Evolutionary conservation across 2,113 vertebrate genomes (phyloP), one percentile per base, ranked within the genome.

Genomic region (Pseudorectes ferrugineus): DNA sequence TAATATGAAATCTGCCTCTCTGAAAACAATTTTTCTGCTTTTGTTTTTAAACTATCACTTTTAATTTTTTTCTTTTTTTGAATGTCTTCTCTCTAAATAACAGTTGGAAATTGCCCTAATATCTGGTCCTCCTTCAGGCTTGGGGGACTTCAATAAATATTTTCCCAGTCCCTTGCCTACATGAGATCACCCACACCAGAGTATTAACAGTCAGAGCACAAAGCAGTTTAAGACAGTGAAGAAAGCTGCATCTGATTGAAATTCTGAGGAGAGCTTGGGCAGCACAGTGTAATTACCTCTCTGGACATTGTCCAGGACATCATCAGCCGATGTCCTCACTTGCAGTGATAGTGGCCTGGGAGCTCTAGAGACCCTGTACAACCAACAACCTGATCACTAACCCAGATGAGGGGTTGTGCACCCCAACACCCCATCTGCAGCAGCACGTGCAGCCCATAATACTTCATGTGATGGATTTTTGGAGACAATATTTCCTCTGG

Each of bases 381-480:
- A 26, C 22, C 65, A 80, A 20, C 58, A 88, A 5, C 14, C 52
- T 40, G 49, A 25, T 26, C 6, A 2, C 20, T 42, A 31, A 23
- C 16, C 12, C 58, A 20, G 43, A 8, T 3, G 15, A 62, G 35
- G 9, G 24, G 10, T 12, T 40, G 23, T 84, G 59, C 51, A 19
- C 28, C 36, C 26, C 21, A 58, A 23, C 29, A 46, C 3, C 20
- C 11, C 33, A 20, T 3, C 66, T 55, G 26, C 57, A 79, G 35
- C 57, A 45, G 8, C 5, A 2, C 4, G 1, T 10, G 21, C 49
- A 48, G 22, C 21, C 22, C 43, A 7, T 11, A 61, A 21, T 16
- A 23, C 11, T 66, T 48, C 20, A 4, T 2, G 2, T 14, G n/a
- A 33, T 2, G 0, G 2, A 18, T 66, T 12, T 63, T 49, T 8